Evolutionary conservation across 2,888 invertebrate genomes (phyloP).

Genomic region (Philaethria dido): DNA sequence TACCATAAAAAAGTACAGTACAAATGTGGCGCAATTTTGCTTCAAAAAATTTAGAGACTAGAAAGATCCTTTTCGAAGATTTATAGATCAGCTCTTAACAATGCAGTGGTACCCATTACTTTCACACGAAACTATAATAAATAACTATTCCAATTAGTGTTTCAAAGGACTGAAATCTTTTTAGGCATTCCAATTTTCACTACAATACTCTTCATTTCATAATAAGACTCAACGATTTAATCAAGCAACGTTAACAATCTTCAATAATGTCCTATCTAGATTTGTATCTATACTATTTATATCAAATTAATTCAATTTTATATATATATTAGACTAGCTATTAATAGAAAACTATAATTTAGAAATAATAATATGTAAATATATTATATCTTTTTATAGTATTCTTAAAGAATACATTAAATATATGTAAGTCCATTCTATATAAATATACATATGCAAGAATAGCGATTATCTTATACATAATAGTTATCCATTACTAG

Average conservation of each 20-base stretch:
- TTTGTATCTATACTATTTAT: not conserved
- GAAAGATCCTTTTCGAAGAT: not conserved
- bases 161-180: conserved; percentile 2
- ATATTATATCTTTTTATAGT: too few species aligned
- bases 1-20: too few species aligned
- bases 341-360: not conserved
- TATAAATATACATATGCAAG: too few species aligned
- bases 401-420: too few species aligned
- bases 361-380: too few species aligned
- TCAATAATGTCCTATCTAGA: not conserved
- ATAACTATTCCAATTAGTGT: not conserved
- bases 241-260: not conserved
- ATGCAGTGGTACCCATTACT: not conserved
- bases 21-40: too few species aligned
- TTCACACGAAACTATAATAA: not conserved
- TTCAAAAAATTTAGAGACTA: too few species aligned
- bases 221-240: not conserved
- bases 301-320: not conserved
- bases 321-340: not conserved
- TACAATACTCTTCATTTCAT: not conserved
- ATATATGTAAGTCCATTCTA: too few species aligned
- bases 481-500: too few species aligned
- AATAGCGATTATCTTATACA: too few species aligned
- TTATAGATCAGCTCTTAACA: not conserved
- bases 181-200: not conserved